Conservation (phyloP, 2,888 invertebrate genomes). For the Protodeltote pygarga region DNA sequence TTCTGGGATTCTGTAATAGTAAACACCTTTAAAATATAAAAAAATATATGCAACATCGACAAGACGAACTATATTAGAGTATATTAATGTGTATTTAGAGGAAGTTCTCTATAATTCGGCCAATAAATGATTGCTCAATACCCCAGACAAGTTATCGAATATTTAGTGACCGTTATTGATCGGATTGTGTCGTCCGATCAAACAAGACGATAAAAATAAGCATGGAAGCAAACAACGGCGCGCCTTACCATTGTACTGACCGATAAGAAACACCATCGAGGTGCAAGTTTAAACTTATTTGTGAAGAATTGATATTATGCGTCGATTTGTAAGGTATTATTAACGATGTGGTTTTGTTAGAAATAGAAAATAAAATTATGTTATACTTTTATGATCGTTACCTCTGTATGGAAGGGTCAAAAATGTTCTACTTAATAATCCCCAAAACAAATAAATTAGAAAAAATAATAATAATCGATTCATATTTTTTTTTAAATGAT, state of each 20-base stretch:
- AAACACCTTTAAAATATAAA: too few species aligned
- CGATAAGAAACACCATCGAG: slow-evolving; percentile 45
- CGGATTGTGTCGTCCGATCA: slow-evolving; percentile 46
- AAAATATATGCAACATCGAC: too few species aligned
- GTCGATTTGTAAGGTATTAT: neutral
- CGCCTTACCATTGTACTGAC: slow-evolving; percentile 47
- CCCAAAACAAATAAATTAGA: too few species aligned
- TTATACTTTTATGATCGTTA: too few species aligned
- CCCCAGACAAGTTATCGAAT: slow-evolving; percentile 33
- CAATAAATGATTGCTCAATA: slow-evolving; percentile 41
- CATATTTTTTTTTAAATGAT: too few species aligned
- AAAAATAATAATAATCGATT: too few species aligned
- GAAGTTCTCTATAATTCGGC: slow-evolving; percentile 2
- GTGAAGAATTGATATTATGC: neutral
- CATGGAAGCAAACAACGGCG: slow-evolving; percentile 40
- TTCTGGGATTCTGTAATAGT: too few species aligned
- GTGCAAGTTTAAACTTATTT: slow-evolving; percentile 1
- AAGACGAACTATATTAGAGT: too few species aligned
- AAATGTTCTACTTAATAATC: too few species aligned
- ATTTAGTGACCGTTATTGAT: slow-evolving; percentile 46
- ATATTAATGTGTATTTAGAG: neutral
- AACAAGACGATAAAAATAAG: slow-evolving; percentile 46
- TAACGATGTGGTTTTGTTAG: too few species aligned
- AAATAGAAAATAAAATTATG: too few species aligned
- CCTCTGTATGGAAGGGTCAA: too few species aligned